phyloP scores from a whole-genome alignment of 2,888 invertebrate genomes.

The Pegoplata infirma region DNA sequence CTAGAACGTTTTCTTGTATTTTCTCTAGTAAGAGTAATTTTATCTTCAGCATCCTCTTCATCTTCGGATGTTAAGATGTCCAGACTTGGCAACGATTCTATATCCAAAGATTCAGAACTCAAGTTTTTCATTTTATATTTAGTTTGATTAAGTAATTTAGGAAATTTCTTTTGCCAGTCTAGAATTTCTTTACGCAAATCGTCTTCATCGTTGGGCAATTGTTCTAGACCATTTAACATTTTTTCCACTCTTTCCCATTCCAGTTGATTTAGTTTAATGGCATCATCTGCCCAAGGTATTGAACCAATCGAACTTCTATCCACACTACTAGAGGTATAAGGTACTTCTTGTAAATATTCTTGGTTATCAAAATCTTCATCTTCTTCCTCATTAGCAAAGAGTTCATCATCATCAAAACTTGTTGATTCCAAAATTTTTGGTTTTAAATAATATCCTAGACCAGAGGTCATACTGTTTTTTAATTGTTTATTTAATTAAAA shows the following conservation, averaged over 20 bases:
- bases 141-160: constrained; percentile 65
- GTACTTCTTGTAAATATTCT: constrained; percentile 74
- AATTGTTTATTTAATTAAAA: background rate
- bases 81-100: constrained; percentile 41
- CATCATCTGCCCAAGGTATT: constrained; percentile 78
- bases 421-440: constrained; percentile 23
- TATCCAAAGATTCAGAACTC: constrained; percentile 35
- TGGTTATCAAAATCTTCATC: constrained; percentile 69
- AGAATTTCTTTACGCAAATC: constrained; percentile 75
- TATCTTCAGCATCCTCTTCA: constrained; percentile 49
- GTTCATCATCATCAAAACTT: constrained; percentile 62
- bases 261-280: constrained; percentile 76
- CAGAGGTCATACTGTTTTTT: constrained; percentile 32
- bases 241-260: constrained; percentile 77
- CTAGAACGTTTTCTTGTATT: background rate
- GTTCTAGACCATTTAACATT: constrained; percentile 73
- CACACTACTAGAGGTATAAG: constrained; percentile 73
- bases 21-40: constrained; percentile 23
- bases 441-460: constrained; percentile 44
- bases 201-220: constrained; percentile 67
- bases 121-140: constrained; percentile 27
- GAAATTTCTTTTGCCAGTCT: constrained; percentile 77
- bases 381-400: constrained; percentile 65
- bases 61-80: constrained; percentile 30
- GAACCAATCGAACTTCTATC: constrained; percentile 77